A percentile compares a stretch with the other conserved stretches of the same genome.
phyloP scores from a whole-genome alignment of 2,113 vertebrate species.

The Alces alces region DNA sequence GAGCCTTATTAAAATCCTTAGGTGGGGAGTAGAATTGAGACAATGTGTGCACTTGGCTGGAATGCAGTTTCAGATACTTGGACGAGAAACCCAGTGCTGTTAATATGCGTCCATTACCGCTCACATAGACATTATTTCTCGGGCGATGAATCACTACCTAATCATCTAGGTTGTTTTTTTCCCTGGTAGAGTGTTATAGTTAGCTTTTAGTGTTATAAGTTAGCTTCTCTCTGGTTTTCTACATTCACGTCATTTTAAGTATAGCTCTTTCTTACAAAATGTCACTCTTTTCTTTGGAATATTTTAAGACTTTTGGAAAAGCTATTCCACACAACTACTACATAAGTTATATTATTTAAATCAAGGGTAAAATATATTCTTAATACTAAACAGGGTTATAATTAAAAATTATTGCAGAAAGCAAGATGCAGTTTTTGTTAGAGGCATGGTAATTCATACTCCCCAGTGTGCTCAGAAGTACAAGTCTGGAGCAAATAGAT shows the following conservation, averaged over 20 bases:
- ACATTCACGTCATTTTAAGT: neutral
- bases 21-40: neutral
- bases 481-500: neutral
- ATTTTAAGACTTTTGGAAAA: neutral
- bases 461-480: neutral
- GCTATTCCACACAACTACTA: neutral
- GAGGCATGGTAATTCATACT: neutral
- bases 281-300: neutral
- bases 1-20: neutral
- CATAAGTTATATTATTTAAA: neutral
- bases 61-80: neutral
- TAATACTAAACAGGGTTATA: neutral
- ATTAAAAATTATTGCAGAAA: neutral
- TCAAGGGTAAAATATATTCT: neutral
- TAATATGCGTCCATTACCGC: neutral
- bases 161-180: slow-evolving; percentile 27
- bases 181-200: neutral
- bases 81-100: slow-evolving; percentile 2
- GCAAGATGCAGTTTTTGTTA: neutral
- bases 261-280: neutral
- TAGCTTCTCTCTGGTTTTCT: neutral
- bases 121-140: neutral
- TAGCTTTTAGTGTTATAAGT: neutral
- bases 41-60: neutral
- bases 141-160: neutral